These are phyloP conservation scores for Acrocyrtus sp. DNA, from an alignment of 2,888 invertebrate species.

Conservation along the genomic window DNA sequence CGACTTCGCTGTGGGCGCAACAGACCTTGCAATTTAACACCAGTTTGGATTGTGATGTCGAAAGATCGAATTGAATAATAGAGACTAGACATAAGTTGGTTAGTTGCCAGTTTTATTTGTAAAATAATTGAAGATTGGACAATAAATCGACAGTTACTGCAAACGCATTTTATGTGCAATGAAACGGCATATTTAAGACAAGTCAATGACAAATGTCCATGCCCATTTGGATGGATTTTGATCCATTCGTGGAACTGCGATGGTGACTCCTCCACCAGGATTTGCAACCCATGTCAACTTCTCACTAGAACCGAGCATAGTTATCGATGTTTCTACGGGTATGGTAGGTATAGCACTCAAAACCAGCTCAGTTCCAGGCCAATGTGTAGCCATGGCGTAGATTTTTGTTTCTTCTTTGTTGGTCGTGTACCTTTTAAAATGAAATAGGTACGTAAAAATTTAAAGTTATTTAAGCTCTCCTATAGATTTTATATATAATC, in stretches of 20 bases:
- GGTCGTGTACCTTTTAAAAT: conserved; percentile 50
- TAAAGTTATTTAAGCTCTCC: background rate
- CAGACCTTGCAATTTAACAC: background rate
- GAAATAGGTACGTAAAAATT: background rate
- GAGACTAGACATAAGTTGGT: too few relatives aligned
- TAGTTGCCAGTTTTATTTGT: too few relatives aligned
- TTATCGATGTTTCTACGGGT: conserved; percentile 22
- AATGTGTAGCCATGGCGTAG: conserved; percentile 66
- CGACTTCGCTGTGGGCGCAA: background rate
- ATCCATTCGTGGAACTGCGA: conserved; percentile 20
- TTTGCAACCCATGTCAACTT: background rate
- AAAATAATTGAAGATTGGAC: too few relatives aligned
- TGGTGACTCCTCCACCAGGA: background rate
- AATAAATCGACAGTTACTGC: too few relatives aligned
- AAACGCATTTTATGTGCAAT: too few relatives aligned
- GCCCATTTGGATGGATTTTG: conserved; percentile 53
- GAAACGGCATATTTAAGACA: too few relatives aligned
- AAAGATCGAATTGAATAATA: background rate
- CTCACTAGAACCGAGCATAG: conserved; percentile 14
- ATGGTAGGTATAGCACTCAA: conserved; percentile 63
- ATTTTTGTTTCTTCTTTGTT: conserved; percentile 61
- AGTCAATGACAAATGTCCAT: too few relatives aligned
- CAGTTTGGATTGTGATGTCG: background rate
- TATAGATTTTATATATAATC: background rate
- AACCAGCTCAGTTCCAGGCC: conserved; percentile 64